These are phyloP conservation scores for Plodia interpunctella DNA, from an alignment of 1,140 invertebrate genomes.

Conservation along the genomic window DNA sequence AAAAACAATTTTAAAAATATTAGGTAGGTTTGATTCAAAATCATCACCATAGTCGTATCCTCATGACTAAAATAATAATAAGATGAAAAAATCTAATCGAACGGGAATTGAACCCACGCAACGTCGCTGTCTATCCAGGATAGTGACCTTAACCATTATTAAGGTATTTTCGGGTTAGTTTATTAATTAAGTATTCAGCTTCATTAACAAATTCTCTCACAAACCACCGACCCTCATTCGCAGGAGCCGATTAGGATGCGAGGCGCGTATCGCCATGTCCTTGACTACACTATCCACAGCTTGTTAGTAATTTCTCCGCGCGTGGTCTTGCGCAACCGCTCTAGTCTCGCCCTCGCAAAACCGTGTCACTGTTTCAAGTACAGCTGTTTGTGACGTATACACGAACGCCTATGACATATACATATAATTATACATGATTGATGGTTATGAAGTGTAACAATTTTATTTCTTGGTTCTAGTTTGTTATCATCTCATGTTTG, in stretches of 20 bases:
- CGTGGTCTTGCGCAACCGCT: constrained; percentile 50
- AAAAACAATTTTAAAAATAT: too few relatives aligned
- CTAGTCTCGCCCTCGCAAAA: constrained; percentile 56
- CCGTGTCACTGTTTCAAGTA: constrained; percentile 71
- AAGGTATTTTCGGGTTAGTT: too few relatives aligned
- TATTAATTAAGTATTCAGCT: too few relatives aligned
- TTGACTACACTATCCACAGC: constrained; percentile 46
- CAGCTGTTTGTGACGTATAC: constrained; percentile 33
- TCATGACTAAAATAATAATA: too few relatives aligned
- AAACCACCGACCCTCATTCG: not conserved
- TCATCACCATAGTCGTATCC: too few relatives aligned
- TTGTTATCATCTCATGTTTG: constrained; percentile 53
- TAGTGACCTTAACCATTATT: too few relatives aligned
- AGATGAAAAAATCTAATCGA: too few relatives aligned
- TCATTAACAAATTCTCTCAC: too few relatives aligned
- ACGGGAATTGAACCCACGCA: too few relatives aligned
- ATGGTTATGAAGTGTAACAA: not conserved
- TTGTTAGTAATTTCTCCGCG: constrained; percentile 65
- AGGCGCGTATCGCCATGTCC: constrained; percentile 37
- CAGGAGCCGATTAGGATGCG: constrained; percentile 42
- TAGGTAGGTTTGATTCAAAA: too few relatives aligned
- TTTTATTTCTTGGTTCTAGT: constrained; percentile 29
- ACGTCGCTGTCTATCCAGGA: too few relatives aligned
- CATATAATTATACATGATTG: too few relatives aligned
- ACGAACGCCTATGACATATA: constrained; percentile 11